phyloP scores from a whole-genome alignment of 2,113 vertebrate species.

The Antidorcas marsupialis region DNA sequence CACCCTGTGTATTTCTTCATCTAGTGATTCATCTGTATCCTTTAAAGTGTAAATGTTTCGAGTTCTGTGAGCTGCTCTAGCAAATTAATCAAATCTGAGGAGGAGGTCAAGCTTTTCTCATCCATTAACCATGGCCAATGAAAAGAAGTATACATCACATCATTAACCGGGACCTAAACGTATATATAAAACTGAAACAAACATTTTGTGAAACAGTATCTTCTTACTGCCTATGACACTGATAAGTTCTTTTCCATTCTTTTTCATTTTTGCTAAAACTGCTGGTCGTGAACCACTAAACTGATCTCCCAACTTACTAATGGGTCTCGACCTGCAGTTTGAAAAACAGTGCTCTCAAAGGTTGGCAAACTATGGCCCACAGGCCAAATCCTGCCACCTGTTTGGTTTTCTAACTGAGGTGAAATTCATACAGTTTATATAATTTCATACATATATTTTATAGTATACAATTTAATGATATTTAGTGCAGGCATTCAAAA shows the following conservation, averaged over 20 bases:
- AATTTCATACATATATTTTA: not conserved
- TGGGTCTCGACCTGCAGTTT: not conserved
- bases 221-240: not conserved
- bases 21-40: not conserved
- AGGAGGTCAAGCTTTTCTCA: not conserved
- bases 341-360: not conserved
- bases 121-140: not conserved
- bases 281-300: not conserved
- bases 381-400: not conserved
- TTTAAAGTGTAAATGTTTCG: not conserved
- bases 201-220: not conserved
- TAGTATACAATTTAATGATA: not conserved
- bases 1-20: not conserved
- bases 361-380: not conserved
- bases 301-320: not conserved
- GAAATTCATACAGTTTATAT: not conserved
- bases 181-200: not conserved
- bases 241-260: not conserved
- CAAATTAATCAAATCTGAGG: not conserved
- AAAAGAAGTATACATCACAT: not conserved
- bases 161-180: not conserved
- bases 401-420: not conserved
- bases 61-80: not conserved
- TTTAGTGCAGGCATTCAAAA: not conserved
- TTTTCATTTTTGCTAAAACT: constrained; percentile 23